phyloP scores from a whole-genome alignment of 2,797 vertebrate species.

The Streptopelia turtur region DNA sequence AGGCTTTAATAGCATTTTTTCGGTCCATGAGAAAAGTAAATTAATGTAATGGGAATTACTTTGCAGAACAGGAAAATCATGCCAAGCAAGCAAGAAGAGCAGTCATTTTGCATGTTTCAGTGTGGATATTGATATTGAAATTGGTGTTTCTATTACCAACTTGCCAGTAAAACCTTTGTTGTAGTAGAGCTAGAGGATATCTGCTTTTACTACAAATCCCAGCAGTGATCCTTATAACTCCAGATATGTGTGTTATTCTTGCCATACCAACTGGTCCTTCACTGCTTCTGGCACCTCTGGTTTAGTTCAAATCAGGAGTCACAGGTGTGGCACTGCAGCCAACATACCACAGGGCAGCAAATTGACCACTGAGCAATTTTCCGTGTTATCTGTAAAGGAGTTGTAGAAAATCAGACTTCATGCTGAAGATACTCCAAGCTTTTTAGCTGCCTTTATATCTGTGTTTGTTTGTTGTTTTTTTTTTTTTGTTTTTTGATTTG shows the following conservation, averaged over 20 bases:
- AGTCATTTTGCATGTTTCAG: neutral
- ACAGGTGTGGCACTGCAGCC: accelerated
- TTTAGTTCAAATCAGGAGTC: neutral
- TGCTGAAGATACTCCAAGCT: neutral
- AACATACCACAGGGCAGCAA: neutral
- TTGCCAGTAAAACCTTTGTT: neutral
- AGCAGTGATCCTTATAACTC: neutral
- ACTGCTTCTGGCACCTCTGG: neutral
- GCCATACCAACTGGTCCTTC: neutral
- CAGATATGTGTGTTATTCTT: neutral
- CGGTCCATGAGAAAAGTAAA: neutral
- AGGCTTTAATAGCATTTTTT: accelerated
- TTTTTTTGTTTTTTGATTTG: no score
- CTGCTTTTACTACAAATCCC: neutral
- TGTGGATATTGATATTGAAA: neutral
- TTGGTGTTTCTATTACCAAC: neutral
- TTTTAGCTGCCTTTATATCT: neutral
- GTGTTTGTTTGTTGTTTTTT: no score
- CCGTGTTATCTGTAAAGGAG: neutral
- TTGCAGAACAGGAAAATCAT: neutral
- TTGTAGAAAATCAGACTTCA: neutral
- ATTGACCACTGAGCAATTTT: neutral
- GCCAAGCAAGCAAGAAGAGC: accelerated
- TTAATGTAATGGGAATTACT: neutral
- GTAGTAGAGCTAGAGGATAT: neutral